These are phyloP conservation scores for Euwallacea similis DNA, from an alignment of 1,140 invertebrate species.

Conservation along the genomic window DNA sequence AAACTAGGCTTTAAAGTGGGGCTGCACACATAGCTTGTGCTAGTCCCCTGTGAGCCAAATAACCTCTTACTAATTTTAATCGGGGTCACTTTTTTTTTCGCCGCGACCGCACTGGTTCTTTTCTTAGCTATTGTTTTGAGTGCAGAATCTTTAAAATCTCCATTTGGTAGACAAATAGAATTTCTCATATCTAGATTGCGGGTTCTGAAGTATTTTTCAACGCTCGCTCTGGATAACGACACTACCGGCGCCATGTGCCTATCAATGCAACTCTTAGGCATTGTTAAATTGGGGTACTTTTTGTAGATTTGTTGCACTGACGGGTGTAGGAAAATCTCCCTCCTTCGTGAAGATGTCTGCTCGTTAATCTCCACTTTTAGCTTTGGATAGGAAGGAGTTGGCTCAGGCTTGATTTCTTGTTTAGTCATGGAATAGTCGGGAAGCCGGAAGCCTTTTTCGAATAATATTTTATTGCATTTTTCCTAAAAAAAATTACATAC, in stretches of 20 bases:
- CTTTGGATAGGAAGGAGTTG: too few relatives aligned
- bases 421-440: conserved; percentile 16
- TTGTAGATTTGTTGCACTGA: conserved; percentile 17
- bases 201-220: conserved; percentile 32
- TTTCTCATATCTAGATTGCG: conserved; percentile 27
- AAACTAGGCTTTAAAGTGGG: too few relatives aligned
- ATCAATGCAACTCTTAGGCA: conserved; percentile 17
- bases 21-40: background rate
- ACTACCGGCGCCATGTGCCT: conserved; percentile 19
- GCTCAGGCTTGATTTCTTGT: background rate
- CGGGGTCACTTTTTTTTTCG: conserved; percentile 15
- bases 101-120: background rate
- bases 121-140: too few relatives aligned
- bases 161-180: conserved; percentile 14
- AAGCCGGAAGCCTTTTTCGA: conserved; percentile 17
- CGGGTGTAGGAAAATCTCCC: conserved; percentile 18
- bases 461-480: conserved; percentile 4
- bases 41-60: background rate
- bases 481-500: conserved; percentile 21
- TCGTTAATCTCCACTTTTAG: too few relatives aligned
- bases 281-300: conserved; percentile 21
- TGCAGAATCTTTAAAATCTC: too few relatives aligned
- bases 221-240: background rate
- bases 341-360: background rate
- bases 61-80: conserved; percentile 23